Evolutionary conservation across 2,113 vertebrate genomes (phyloP), one percentile per base, ranked within the genome.

Genomic region (Periophthalmus modestus): DNA sequence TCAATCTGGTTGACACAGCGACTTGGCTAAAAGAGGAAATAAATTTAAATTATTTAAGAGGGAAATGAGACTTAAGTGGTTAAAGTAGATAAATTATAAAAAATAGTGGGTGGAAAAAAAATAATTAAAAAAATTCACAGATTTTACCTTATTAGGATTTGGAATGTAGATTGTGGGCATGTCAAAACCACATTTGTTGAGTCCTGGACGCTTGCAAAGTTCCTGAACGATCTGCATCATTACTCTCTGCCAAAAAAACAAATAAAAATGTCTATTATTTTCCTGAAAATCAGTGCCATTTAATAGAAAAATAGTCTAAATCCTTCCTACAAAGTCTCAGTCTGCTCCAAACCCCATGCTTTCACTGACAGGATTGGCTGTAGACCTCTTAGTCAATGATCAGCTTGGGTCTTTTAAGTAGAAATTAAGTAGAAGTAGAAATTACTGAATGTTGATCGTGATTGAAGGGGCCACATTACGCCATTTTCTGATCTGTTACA

Each of bases 141-240:
- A 15, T 7, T 61, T 70, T 72, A 94, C 94, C 91, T 93, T 95
- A 77, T 85, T 93, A 21, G 93, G 85, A 75, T 93, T 93, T 19
- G 94, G 93, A 52, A 95, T 78, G 76, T 95, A 95, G 80, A 95
- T 94, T 6, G 94, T 95, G 18, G 94, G 95, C 94, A 95, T 95
- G 81, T 95, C 94, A 68, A 95, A 95, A 5, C 94, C 95, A 82
- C 95, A 95, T 73, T 94, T 95, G 86, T 95, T 95, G 43, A 95
- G 93, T 15, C 95, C 94, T 0, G 94, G 94, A 23, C 94, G 86
- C 82, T 95, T 95, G 75, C 94, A 95, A 69, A 95, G 88, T 82
- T 95, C 95, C 85, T 95, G 94, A 15, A 95, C 95, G 10, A 95
- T 95, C 89, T 95, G 95, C 94, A 95, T 95, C 93, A 95, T 93